These are phyloP conservation scores for Xiphorhynchus elegans DNA, from an alignment of 2,113 vertebrate species.

Conservation along the genomic window DNA sequence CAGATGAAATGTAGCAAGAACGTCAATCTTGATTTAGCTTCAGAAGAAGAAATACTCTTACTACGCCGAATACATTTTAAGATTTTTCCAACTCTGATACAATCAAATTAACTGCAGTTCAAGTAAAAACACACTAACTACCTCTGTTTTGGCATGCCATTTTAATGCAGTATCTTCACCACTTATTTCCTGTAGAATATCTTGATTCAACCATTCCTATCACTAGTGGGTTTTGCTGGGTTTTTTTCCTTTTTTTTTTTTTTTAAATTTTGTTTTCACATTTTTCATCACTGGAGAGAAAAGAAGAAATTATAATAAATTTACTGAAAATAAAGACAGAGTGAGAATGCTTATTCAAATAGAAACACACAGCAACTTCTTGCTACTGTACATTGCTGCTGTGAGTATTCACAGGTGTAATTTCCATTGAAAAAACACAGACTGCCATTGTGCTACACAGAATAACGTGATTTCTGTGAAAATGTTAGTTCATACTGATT, in stretches of 20 bases:
- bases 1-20: background rate
- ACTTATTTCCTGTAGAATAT: background rate
- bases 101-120: background rate
- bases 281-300: background rate
- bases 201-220: background rate
- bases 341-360: background rate
- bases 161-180: background rate
- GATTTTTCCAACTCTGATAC: background rate
- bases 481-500: background rate
- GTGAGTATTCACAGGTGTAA: background rate
- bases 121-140: background rate
- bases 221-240: rapidly evolving
- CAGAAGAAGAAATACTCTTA: background rate
- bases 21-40: background rate
- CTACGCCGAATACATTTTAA: background rate
- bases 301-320: background rate
- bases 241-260: background rate
- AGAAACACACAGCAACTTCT: background rate
- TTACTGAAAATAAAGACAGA: background rate
- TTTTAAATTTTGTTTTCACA: background rate
- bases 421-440: background rate
- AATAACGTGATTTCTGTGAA: background rate
- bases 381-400: background rate
- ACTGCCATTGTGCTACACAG: background rate
- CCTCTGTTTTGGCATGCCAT: background rate